Percentiles rank a stretch among this genome's conserved stretches.
Conservation (phyloP, 2,113 vertebrate genomes). For the Gnathonemus longibarbis region DNA sequence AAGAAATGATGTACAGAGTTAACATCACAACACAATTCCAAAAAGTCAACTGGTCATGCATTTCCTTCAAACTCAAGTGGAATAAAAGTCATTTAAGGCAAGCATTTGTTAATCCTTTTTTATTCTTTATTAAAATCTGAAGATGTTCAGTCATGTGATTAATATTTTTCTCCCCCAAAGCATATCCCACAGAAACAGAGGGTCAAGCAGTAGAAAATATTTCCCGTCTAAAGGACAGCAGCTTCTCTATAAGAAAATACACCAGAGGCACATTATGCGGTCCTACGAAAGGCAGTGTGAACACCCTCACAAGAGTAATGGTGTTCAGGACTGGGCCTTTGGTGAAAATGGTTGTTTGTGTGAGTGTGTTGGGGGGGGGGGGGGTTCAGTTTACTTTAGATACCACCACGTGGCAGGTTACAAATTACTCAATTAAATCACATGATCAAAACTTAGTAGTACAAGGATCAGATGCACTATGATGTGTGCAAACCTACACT, state of each 20-base stretch:
- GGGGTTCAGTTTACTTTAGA: not conserved
- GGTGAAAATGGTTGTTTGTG: not conserved
- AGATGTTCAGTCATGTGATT: not conserved
- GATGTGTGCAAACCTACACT: slow-evolving; percentile 16
- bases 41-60: not conserved
- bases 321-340: not conserved
- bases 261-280: slow-evolving; percentile 27
- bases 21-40: not conserved
- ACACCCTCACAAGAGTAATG: not conserved
- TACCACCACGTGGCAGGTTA: not conserved
- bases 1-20: not conserved
- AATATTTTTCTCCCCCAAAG: not conserved
- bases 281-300: slow-evolving; percentile 5
- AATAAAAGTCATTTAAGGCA: not conserved
- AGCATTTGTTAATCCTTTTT: slow-evolving; percentile 23
- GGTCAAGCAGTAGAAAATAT: slow-evolving; percentile 17
- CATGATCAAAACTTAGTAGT: not conserved
- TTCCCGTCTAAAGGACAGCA: not conserved
- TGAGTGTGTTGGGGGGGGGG: not conserved
- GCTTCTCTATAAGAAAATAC: not conserved
- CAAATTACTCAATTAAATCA: not conserved
- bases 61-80: not conserved
- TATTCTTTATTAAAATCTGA: slow-evolving; percentile 20
- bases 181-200: not conserved
- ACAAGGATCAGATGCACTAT: slow-evolving; percentile 6